Base-by-base conservation (phyloP, 1,140 invertebrate species). In the Dinoponera quadriceps region DNA sequence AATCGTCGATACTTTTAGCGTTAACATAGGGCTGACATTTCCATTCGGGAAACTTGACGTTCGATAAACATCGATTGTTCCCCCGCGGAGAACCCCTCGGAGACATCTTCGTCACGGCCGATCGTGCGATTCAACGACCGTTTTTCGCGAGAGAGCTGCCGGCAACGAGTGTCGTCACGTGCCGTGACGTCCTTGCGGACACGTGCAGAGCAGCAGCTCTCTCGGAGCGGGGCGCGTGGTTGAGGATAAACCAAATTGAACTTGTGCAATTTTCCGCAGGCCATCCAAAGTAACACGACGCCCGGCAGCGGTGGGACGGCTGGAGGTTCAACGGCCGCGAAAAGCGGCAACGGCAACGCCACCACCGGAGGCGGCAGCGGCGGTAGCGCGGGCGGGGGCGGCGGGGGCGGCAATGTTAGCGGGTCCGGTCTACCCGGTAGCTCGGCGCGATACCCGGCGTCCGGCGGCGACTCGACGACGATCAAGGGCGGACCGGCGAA, bases 271-370 rank as follows among this genome's bases (percentile, higher is more conserved):
- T 20, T 33, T 65, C 87, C 84, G 14, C 86, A 93, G 90, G 88
- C 91, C 16, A 91, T 85, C 20, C 92, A 91, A 65, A 90, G 88
- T 59, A 94, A 92, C 82, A 85, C 90, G 80, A 90, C 92, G 20
- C 13, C 89, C 49, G 84, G 92, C 63, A 80, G 90, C 38, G 89
- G 90, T 4, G 88, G 90, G 9, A 87, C 88, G 66, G 92, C 91
- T 60, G 93, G 82, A 77, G 92, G 89, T 85, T 91, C 90, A 88
- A 93, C 94, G 69, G 88, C 93, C 14, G 91, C 94, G 65, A 94
- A 95, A 85, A 95, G 95, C 88, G 94, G 94, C 62, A 93, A 95
- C 18, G 90, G 90, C 2, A 92, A 93, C 48, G 88, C 93, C n/a
- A 72, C 85, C 22, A 93, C 91, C 18, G 87, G 95, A 87, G 94